Conservation (phyloP, 2,797 vertebrate species). For the Helicolenus hilgendorfi region DNA sequence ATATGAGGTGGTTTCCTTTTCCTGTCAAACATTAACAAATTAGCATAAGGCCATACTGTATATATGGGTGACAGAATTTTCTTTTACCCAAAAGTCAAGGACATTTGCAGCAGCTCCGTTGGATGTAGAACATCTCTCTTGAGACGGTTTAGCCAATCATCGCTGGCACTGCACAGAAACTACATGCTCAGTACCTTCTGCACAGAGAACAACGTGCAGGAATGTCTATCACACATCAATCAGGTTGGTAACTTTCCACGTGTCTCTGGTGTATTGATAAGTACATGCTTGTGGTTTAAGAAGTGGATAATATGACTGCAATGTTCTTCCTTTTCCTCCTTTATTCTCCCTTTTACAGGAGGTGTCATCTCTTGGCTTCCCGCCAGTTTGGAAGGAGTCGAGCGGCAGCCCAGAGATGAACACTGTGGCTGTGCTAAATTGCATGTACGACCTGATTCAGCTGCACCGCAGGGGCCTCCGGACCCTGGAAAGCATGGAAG, state of each 20-base stretch:
- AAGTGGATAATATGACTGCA: background rate
- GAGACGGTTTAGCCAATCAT: slow-evolving; percentile 89
- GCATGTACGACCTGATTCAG: slow-evolving; percentile 95
- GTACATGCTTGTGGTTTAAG: background rate
- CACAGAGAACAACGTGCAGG: slow-evolving; percentile 95
- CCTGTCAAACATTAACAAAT: background rate
- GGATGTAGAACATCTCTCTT: slow-evolving; percentile 91
- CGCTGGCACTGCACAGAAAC: slow-evolving; percentile 89
- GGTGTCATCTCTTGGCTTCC: slow-evolving; percentile 93
- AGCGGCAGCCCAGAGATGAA: slow-evolving; percentile 86
- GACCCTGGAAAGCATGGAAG: slow-evolving; percentile 94
- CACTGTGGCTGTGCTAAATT: slow-evolving; percentile 93
- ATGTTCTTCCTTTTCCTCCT: background rate
- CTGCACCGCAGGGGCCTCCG: slow-evolving; percentile 92
- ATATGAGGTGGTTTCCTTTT: background rate
- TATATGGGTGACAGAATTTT: slow-evolving; percentile 31
- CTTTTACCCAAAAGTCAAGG: slow-evolving; percentile 71
- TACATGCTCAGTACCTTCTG: slow-evolving; percentile 93
- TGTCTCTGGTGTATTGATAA: background rate
- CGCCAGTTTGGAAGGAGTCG: slow-evolving; percentile 90
- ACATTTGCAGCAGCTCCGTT: slow-evolving; percentile 82
- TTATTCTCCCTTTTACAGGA: slow-evolving; percentile 87
- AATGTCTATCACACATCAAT: slow-evolving; percentile 94
- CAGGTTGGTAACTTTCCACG: slow-evolving; percentile 87
- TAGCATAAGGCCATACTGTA: background rate